Conservation (phyloP, 2,888 invertebrate genomes). For the Calliopum simillimum region DNA sequence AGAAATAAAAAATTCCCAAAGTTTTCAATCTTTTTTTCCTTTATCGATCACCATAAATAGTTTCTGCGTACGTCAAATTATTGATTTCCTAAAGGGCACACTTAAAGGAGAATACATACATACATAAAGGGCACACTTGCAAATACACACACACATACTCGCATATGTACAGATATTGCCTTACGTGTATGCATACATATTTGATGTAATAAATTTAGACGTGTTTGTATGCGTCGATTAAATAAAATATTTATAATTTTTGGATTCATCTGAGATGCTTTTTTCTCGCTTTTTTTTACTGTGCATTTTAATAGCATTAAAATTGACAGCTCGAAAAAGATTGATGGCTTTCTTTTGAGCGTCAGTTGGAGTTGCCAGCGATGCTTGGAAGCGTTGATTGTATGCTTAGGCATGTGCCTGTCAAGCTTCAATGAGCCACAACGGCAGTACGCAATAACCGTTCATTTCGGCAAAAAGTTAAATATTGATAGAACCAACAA, state of each 20-base stretch:
- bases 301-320: conserved; percentile 48
- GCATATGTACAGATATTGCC: background rate
- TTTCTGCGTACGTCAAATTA: no score
- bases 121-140: no score
- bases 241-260: conserved; percentile 42
- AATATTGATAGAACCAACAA: conserved; percentile 7
- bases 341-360: conserved; percentile 44
- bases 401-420: conserved; percentile 6
- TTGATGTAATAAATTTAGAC: conserved; percentile 37
- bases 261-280: background rate
- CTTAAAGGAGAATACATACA: no score
- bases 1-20: no score
- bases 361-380: background rate
- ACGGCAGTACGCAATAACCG: no score
- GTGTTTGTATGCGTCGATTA: conserved; percentile 23
- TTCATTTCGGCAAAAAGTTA: background rate
- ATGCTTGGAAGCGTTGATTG: background rate
- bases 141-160: background rate
- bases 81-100: no score
- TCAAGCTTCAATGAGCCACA: conserved; percentile 1
- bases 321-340: conserved; percentile 50
- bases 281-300: conserved; percentile 30
- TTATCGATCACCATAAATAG: no score
- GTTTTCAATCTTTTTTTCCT: no score
- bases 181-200: conserved; percentile 34